Conservation (phyloP, 1,140 invertebrate species). For the Cecropterus lyciades region DNA sequence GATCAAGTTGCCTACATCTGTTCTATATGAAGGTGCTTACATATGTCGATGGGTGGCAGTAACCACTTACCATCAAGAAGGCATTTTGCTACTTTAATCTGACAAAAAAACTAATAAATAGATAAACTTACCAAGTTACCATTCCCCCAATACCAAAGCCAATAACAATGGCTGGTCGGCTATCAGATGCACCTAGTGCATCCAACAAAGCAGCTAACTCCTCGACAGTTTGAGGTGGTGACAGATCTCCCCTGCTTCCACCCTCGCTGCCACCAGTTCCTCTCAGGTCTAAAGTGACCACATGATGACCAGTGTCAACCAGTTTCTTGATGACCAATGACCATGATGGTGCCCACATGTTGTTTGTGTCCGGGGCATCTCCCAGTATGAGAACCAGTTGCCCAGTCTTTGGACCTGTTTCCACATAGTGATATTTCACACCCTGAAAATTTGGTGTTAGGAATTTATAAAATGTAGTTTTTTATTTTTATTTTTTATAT, state of each 20-base stretch:
- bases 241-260: conserved; percentile 58
- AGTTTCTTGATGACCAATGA: conserved; percentile 53
- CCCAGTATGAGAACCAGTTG: conserved; percentile 62
- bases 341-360: conserved; percentile 68
- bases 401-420: conserved; percentile 66
- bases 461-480: background rate
- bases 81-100: too few species aligned
- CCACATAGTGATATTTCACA: conserved; percentile 77
- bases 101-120: too few species aligned
- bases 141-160: conserved; percentile 77
- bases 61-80: too few species aligned
- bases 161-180: conserved; percentile 62
- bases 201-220: conserved; percentile 60
- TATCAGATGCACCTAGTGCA: conserved; percentile 65
- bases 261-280: conserved; percentile 72
- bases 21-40: too few species aligned
- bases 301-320: conserved; percentile 60
- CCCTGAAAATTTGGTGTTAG: conserved; percentile 53
- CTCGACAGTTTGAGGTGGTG: conserved; percentile 62
- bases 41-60: too few species aligned
- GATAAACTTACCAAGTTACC: conserved; percentile 62
- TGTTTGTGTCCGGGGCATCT: conserved; percentile 67
- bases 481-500: too few species aligned
- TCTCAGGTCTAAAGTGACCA: conserved; percentile 69
- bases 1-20: too few species aligned